These are phyloP conservation scores for Dreissena polymorpha DNA, from an alignment of 1,140 invertebrate species.

Conservation along the genomic window DNA sequence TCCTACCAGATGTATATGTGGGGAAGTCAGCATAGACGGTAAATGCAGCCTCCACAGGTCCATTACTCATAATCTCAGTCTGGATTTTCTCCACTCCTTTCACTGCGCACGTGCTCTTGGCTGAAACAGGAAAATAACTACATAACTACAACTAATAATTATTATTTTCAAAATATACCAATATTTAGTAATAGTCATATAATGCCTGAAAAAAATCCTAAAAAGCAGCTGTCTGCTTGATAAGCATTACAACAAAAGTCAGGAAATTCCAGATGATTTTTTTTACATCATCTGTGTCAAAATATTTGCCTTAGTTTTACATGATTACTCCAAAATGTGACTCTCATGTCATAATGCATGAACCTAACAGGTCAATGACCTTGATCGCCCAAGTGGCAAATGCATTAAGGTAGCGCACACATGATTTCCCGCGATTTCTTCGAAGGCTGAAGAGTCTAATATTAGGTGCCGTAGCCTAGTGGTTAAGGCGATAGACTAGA, in stretches of 20 bases:
- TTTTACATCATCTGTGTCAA: background rate
- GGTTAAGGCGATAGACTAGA: no score
- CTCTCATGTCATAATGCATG: background rate
- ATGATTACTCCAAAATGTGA: background rate
- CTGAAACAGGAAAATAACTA: no score
- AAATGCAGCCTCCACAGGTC: conserved; percentile 95
- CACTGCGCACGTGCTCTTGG: conserved; percentile 87
- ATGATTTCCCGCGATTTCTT: no score
- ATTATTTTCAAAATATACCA: no score
- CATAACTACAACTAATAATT: no score
- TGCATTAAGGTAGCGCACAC: no score
- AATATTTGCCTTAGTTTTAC: background rate
- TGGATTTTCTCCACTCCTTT: conserved; percentile 86
- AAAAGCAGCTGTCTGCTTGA: no score
- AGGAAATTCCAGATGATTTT: background rate
- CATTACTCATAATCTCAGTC: conserved; percentile 91
- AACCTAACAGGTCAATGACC: background rate
- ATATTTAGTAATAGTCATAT: no score
- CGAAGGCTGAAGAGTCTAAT: no score
- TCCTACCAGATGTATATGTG: conserved; percentile 91
- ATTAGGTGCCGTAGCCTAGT: no score
- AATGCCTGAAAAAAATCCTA: no score
- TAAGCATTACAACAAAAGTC: no score
- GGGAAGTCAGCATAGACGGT: conserved; percentile 94
- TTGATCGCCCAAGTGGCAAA: background rate